A percentile compares a stretch with the other conserved stretches of the same genome.
Evolutionary conservation across 2,888 invertebrate species (phyloP).

Genomic region (Tetragonisca angustula): DNA sequence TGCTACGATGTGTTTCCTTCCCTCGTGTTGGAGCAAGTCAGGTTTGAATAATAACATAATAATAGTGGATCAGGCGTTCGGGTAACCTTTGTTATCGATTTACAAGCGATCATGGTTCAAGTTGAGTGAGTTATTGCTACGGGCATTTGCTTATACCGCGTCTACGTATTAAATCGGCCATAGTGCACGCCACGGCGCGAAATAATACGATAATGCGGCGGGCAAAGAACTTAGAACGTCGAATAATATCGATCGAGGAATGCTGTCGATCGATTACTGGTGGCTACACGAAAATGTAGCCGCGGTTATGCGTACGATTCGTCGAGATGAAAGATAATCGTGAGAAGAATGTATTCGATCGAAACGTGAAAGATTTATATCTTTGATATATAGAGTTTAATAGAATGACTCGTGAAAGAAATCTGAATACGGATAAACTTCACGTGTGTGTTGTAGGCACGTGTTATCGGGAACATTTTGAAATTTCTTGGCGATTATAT

Average conservation of each 20-base stretch:
- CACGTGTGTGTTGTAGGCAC: too few relatives aligned
- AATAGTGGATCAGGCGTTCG: conserved; percentile 64
- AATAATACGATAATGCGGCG: conserved; percentile 42
- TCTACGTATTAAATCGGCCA: conserved; percentile 22
- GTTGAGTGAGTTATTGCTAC: conserved; percentile 64
- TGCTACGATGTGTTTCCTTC: conserved; percentile 1
- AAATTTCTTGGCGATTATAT: too few relatives aligned
- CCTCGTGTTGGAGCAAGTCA: conserved; percentile 34
- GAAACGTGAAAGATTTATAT: conserved; percentile 27
- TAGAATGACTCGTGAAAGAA: not conserved
- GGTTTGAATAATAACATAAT: conserved; percentile 69
- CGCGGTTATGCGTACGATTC: not conserved
- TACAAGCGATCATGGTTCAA: conserved; percentile 49
- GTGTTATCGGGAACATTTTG: too few relatives aligned
- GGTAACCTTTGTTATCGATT: conserved; percentile 74
- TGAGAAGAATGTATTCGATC: conserved; percentile 16
- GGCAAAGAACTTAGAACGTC: conserved; percentile 46
- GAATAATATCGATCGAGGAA: conserved; percentile 50
- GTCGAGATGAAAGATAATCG: conserved; percentile 30
- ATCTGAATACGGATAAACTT: too few relatives aligned
- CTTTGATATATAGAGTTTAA: conserved; percentile 23
- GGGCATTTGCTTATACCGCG: conserved; percentile 60
- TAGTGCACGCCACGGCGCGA: conserved; percentile 1
- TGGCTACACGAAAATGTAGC: conserved; percentile 52
- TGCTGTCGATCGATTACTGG: conserved; percentile 42